Evolutionary conservation across 2,797 vertebrate genomes (phyloP).

Genomic region (Falco novaeseelandiae): DNA sequence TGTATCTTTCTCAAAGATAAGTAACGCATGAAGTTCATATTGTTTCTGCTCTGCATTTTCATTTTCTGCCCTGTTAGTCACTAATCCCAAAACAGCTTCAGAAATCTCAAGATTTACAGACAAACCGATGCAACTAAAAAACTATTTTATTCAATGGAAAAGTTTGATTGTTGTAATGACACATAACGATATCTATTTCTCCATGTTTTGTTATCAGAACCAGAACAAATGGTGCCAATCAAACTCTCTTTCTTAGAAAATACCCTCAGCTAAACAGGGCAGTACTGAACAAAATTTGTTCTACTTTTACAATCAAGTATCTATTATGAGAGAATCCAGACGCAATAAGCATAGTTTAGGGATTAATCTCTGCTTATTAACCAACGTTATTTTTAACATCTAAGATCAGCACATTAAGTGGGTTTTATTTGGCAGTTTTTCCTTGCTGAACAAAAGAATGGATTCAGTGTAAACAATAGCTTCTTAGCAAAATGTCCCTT

Average conservation of each 20-base stretch:
- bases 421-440: background rate
- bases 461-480: background rate
- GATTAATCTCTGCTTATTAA: background rate
- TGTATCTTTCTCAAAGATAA: background rate
- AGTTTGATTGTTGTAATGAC: constrained; percentile 2
- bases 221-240: constrained; percentile 11
- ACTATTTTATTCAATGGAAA: background rate
- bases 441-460: background rate
- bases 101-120: constrained; percentile 27
- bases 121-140: background rate
- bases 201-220: background rate
- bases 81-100: constrained; percentile 30
- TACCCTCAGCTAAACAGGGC: background rate
- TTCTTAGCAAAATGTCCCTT: background rate
- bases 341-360: background rate
- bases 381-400: background rate
- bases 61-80: constrained; percentile 42
- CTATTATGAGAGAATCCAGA: background rate
- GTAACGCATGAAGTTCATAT: background rate
- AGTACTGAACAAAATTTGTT: background rate
- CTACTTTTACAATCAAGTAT: background rate
- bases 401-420: background rate
- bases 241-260: constrained; percentile 14
- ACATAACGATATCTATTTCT: background rate
- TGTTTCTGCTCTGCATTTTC: constrained; percentile 28